A percentile compares a stretch with the other conserved stretches of the same genome.
These are phyloP conservation scores for Denticeps clupeoides DNA, from an alignment of 2,797 vertebrate genomes.

Conservation along the genomic window DNA sequence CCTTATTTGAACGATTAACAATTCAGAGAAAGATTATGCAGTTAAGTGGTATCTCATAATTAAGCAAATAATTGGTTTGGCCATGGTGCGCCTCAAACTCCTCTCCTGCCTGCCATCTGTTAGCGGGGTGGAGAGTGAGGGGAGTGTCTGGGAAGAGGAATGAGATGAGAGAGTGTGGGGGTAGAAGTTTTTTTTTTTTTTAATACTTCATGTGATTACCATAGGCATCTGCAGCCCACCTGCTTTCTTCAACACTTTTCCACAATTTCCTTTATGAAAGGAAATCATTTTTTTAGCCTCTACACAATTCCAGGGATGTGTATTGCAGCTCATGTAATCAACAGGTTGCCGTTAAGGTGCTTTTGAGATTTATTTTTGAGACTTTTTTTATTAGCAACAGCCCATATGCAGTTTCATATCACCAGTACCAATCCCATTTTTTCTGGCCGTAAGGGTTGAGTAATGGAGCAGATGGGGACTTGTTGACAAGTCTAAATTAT, in stretches of 20 bases:
- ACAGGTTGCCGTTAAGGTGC: no score
- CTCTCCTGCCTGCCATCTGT: constrained; percentile 82
- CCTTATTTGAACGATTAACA: constrained; percentile 77
- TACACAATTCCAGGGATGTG: no score
- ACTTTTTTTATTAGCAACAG: no score
- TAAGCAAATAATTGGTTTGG: constrained; percentile 96
- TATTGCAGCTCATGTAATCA: no score
- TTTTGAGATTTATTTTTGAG: no score
- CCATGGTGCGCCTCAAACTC: constrained; percentile 76
- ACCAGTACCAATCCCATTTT: no score
- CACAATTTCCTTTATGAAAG: no score
- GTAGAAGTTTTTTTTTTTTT: not conserved
- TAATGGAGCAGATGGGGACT: no score
- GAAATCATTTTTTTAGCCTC: no score
- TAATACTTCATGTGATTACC: constrained; percentile 36
- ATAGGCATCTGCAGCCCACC: constrained; percentile 44
- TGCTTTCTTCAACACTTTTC: constrained; percentile 8
- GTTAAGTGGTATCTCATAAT: constrained; percentile 95
- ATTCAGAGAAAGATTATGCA: constrained; percentile 79
- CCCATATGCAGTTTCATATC: no score
- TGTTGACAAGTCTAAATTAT: no score
- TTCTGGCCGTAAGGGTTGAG: no score
- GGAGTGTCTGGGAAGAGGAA: constrained; percentile 16
- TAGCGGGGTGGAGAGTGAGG: constrained; percentile 38
- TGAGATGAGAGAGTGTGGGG: constrained; percentile 18